Base-by-base conservation (phyloP, 2,113 vertebrate species). In the Morone chrysops region DNA sequence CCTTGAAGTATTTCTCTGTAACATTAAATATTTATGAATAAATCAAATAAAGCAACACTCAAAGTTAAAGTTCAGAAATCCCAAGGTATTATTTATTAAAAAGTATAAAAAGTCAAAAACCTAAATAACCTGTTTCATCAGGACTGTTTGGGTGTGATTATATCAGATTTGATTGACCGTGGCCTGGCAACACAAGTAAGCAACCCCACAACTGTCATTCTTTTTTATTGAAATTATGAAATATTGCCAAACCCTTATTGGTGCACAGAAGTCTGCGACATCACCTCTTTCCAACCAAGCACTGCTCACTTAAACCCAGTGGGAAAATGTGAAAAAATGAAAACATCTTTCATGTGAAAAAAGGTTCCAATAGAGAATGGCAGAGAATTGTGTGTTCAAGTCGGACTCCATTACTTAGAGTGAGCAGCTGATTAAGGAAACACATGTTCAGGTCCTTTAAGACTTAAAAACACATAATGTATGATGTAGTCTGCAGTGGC, bases 1-100 rank as follows among this genome's bases (percentile, higher is more conserved):
- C 18, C 18, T 4, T 31, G 51, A 54, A 80, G 38, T 17, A 66
- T 31, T 50, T 50, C 59, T 62, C 16, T 11, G 45, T 18, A 9
- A 36, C 38, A 67, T 18, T 62, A 14, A 56, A 36, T 31, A 78
- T 62, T 81, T 8, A 61, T 53, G 7, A 70, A 22, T 18, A 16
- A 40, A 40, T 38, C 25, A 25, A 25, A 25, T 25, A 20, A 10
- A 17, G 18, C 10, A 41, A n/a, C 17, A 41, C 11, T 40, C 8
- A 41, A 20, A 38, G 16, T 11, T 5, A 40, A 18, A 40, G 38
- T 43, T 63, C 8, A 18, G 18, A 63, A 63, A 40, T 20, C 17
- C 59, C 8, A 5, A 3, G 16, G 14, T 45, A 54, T 54, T n/a
- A 40, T 38, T 70, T 54, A 41, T 56, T 31, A 5, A 41, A 22